phyloP scores from a whole-genome alignment of 1,140 invertebrate species.

The Chironomus tepperi region DNA sequence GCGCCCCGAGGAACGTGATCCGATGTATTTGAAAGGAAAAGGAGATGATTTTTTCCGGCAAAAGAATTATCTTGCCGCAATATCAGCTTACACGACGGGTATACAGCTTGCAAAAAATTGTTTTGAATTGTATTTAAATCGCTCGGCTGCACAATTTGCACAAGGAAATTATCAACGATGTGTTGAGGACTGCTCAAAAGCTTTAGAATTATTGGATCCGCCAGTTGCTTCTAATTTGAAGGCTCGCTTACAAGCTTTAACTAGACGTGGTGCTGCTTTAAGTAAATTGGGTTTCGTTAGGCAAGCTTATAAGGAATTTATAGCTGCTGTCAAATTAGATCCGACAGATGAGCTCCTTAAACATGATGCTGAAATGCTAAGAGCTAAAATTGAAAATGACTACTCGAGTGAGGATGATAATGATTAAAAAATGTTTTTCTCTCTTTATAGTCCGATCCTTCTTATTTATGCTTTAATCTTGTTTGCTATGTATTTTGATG shows the following conservation, averaged over 20 bases:
- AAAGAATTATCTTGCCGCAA: constrained; percentile 67
- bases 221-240: constrained; percentile 58
- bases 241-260: constrained; percentile 58
- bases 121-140: constrained; percentile 61
- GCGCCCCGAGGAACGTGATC: constrained; percentile 71
- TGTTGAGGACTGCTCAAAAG: constrained; percentile 48
- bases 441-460: too few species aligned
- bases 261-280: constrained; percentile 60
- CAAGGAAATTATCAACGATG: constrained; percentile 64
- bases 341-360: constrained; percentile 42
- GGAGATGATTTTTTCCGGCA: constrained; percentile 67
- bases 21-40: constrained; percentile 71
- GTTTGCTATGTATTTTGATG: too few species aligned
- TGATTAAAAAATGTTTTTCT: not conserved
- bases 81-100: constrained; percentile 72
- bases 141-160: constrained; percentile 66
- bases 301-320: constrained; percentile 65
- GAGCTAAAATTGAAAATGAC: constrained; percentile 20
- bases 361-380: constrained; percentile 32
- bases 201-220: constrained; percentile 63
- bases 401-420: not conserved
- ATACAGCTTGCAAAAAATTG: constrained; percentile 65
- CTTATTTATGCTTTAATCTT: too few species aligned
- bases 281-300: constrained; percentile 58
- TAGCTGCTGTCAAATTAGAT: constrained; percentile 55